phyloP scores from a whole-genome alignment of 2,113 vertebrate genomes.

The Plecturocebus donacophilus region DNA sequence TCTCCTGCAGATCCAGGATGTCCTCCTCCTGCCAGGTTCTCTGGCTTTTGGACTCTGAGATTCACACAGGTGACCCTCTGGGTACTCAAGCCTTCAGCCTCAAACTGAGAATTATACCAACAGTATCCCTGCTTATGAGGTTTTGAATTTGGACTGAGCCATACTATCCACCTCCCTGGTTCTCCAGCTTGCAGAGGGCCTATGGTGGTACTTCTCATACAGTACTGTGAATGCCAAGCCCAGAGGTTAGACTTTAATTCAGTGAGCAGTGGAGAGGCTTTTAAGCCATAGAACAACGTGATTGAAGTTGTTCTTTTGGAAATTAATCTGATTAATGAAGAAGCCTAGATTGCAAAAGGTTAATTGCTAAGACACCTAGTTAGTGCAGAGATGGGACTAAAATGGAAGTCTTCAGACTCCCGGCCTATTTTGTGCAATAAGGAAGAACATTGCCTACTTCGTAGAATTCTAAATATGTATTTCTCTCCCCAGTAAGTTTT shows the following conservation, averaged over 20 bases:
- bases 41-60: not conserved
- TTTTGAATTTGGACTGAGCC: not conserved
- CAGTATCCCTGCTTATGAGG: not conserved
- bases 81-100: not conserved
- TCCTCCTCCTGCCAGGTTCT: not conserved
- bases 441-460: not conserved
- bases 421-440: not conserved
- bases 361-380: not conserved
- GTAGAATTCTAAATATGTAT: not conserved
- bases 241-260: not conserved
- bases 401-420: not conserved
- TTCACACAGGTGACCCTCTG: not conserved
- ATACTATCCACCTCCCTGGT: not conserved
- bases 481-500: not conserved
- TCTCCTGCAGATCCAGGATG: not conserved
- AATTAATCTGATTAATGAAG: not conserved
- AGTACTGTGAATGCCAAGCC: not conserved
- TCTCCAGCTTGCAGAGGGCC: not conserved
- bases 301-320: not conserved
- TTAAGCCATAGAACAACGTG: not conserved
- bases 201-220: not conserved
- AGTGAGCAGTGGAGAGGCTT: not conserved
- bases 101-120: not conserved
- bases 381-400: not conserved
- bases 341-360: not conserved